Evolutionary conservation across 2,113 vertebrate species (phyloP).

Genomic region (Rutilus rutilus): DNA sequence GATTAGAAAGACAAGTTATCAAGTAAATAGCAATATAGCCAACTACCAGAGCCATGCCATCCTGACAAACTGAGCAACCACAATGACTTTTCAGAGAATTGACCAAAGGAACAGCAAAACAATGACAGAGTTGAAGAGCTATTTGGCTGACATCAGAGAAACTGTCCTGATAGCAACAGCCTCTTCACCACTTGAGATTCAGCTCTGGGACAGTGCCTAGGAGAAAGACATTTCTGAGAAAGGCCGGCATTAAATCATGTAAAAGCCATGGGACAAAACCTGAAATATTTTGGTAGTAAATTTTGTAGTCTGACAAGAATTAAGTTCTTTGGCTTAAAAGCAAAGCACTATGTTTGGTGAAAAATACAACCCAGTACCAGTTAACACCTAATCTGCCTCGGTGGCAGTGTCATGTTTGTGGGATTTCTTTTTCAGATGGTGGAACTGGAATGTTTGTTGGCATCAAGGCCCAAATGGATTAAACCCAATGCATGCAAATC

Average conservation of each 20-base stretch:
- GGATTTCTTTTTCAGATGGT: not conserved
- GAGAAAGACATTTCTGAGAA: constrained; percentile 3
- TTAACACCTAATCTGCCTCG: not conserved
- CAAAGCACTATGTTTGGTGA: not conserved
- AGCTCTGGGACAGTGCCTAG: not conserved
- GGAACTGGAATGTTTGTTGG: constrained; percentile 11
- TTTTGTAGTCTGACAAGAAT: not conserved
- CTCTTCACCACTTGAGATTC: not conserved
- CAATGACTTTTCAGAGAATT: not conserved
- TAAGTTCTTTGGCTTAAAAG: not conserved
- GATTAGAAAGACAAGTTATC: not conserved
- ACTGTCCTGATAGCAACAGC: not conserved
- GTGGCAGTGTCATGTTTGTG: not conserved
- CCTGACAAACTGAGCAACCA: not conserved
- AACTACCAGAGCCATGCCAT: not conserved
- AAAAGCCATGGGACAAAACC: not conserved
- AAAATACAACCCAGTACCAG: not conserved
- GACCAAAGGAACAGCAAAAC: not conserved
- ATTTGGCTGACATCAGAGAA: not conserved
- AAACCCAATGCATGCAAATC: constrained; percentile 31
- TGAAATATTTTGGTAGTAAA: not conserved
- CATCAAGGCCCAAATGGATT: constrained; percentile 5
- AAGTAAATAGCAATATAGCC: not conserved
- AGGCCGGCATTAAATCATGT: not conserved
- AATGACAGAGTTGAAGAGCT: not conserved